Evolutionary conservation across 2,113 vertebrate species (phyloP).

Genomic region (Abramis brama): DNA sequence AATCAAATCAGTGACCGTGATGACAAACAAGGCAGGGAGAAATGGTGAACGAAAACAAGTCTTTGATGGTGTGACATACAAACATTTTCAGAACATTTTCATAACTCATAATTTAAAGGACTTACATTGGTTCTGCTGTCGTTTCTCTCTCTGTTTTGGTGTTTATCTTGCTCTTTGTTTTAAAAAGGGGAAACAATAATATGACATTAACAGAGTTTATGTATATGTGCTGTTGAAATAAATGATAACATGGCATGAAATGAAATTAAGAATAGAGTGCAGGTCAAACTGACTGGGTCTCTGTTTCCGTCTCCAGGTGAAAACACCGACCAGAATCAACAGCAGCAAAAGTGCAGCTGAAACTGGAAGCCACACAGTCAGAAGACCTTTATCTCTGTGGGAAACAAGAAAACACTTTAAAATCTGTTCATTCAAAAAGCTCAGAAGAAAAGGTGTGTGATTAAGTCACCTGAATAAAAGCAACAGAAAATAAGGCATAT

Average conservation of each 20-base stretch:
- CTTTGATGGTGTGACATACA: not conserved
- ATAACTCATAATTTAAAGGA: not conserved
- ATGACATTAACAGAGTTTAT: not conserved
- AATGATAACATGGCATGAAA: not conserved
- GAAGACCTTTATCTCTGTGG: not conserved
- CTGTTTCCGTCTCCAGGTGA: constrained; percentile 8
- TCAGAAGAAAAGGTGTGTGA: not conserved
- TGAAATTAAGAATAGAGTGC: not conserved
- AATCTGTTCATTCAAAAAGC: not conserved
- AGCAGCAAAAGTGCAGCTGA: not conserved
- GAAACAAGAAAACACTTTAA: not conserved
- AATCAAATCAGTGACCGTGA: too few species aligned
- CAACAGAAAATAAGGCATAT: not conserved
- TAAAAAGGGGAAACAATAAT: not conserved
- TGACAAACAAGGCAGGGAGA: too few species aligned
- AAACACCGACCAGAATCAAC: not conserved
- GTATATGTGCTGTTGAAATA: not conserved
- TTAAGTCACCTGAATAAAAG: not conserved
- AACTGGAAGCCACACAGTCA: not conserved
- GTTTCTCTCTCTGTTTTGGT: not conserved
- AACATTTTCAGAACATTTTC: not conserved
- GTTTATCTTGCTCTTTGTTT: not conserved
- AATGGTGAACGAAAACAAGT: too few species aligned
- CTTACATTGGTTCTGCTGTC: not conserved
- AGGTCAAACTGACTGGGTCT: not conserved